Evolutionary conservation across 2,797 vertebrate genomes (phyloP).

Genomic region (Otus scops): DNA sequence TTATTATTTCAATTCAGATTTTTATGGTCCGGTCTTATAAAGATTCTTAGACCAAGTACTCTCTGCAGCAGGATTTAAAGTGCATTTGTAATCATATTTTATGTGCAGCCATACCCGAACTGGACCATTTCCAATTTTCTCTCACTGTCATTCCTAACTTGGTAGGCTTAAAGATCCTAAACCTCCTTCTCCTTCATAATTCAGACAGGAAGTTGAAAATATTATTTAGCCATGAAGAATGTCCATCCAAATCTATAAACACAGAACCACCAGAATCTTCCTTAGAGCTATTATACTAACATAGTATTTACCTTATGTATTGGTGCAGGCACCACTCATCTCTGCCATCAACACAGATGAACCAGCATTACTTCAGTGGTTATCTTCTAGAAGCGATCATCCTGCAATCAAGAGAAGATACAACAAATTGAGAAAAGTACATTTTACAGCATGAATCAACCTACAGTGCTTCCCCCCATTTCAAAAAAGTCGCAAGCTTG

Average conservation of each 20-base stretch:
- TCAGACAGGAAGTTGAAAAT: neutral
- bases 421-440: neutral
- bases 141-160: neutral
- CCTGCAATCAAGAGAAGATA: constrained; percentile 71
- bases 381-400: constrained; percentile 63
- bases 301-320: neutral
- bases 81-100: fast-evolving
- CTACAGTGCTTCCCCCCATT: constrained; percentile 15
- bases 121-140: too few species aligned
- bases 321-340: neutral
- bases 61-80: neutral
- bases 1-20: neutral
- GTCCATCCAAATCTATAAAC: neutral
- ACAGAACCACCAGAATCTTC: neutral
- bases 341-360: neutral
- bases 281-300: neutral
- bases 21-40: neutral
- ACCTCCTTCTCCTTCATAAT: neutral
- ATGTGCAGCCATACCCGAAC: neutral
- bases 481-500: constrained; percentile 49
- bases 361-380: neutral
- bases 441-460: neutral
- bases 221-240: neutral
- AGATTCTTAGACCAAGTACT: neutral
- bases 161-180: neutral